Percentiles rank a stretch among this genome's conserved stretches.
Conservation (phyloP, 2,888 invertebrate species). For the Pogonocherus hispidulus region DNA sequence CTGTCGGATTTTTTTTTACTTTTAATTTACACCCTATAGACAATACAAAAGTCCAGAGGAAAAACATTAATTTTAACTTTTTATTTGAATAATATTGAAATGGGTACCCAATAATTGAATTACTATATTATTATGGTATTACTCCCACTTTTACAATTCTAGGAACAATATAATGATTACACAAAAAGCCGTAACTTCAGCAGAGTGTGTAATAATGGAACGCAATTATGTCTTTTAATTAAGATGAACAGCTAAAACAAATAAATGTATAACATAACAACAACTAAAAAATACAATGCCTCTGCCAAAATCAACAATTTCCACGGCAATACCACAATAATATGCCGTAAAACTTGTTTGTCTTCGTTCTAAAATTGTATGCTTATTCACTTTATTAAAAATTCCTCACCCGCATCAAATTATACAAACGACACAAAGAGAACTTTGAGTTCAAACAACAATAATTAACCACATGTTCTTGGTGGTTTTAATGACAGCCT, state of each 20-base stretch:
- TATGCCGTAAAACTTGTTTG: constrained; percentile 27
- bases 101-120: too few species aligned
- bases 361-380: constrained; percentile 27
- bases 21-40: too few species aligned
- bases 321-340: constrained; percentile 1
- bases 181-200: neutral
- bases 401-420: constrained; percentile 28
- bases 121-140: too few species aligned
- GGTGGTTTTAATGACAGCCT: neutral
- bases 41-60: too few species aligned
- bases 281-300: constrained; percentile 5
- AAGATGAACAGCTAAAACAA: neutral
- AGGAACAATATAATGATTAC: too few species aligned
- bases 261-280: neutral
- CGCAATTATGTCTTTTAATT: neutral
- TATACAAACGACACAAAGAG: constrained; percentile 17
- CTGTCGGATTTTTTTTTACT: too few species aligned
- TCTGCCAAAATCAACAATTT: constrained; percentile 25
- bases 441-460: constrained; percentile 14
- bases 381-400: constrained; percentile 23
- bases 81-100: too few species aligned
- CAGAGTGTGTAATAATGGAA: neutral
- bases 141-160: too few species aligned
- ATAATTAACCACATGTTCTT: constrained; percentile 10
- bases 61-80: too few species aligned